Conservation (phyloP, 2,797 vertebrate genomes). For the Petrocephalus schoutedeni region DNA sequence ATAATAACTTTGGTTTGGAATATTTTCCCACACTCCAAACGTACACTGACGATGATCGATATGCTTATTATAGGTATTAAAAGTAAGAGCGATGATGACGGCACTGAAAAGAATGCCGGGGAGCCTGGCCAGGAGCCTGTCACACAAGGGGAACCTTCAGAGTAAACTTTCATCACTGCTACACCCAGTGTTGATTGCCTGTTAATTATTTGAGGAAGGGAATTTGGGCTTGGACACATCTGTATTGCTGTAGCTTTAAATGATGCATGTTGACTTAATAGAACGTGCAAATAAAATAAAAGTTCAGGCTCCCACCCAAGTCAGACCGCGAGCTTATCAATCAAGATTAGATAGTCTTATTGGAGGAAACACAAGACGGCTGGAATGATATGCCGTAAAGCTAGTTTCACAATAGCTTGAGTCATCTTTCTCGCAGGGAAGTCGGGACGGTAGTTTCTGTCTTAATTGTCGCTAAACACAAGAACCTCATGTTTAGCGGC, state of each 20-base stretch:
- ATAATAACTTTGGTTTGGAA: not conserved
- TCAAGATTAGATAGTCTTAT: conserved; percentile 46
- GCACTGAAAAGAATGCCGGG: not conserved
- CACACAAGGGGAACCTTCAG: not conserved
- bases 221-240: conserved; percentile 30
- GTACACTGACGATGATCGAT: not conserved
- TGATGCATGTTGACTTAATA: conserved; percentile 29
- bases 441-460: conserved; percentile 30
- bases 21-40: not conserved
- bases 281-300: conserved; percentile 36
- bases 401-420: conserved; percentile 37
- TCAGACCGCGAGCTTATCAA: conserved; percentile 45
- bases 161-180: not conserved
- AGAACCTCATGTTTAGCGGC: conserved; percentile 30
- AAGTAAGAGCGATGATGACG: not conserved
- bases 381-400: conserved; percentile 38
- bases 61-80: not conserved
- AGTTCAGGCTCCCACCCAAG: conserved; percentile 24
- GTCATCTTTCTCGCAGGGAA: conserved; percentile 34
- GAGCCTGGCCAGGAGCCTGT: not conserved
- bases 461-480: conserved; percentile 33
- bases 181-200: conserved; percentile 34
- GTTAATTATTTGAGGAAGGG: conserved; percentile 38
- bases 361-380: conserved; percentile 38
- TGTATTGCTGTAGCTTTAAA: conserved; percentile 34